Conservation (phyloP, 2,888 invertebrate genomes). For the Pterostichus madidus region DNA sequence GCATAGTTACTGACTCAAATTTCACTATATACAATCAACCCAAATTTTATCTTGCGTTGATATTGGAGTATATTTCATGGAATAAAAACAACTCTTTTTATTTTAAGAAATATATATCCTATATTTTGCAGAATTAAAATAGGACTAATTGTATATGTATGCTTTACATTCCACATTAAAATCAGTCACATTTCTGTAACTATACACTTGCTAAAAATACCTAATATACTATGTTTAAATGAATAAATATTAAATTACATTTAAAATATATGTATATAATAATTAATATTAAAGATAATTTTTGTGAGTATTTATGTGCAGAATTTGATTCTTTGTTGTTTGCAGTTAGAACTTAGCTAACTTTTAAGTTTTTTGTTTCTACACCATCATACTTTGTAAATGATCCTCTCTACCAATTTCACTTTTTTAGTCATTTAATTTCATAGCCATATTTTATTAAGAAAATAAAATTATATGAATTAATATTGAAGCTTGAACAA, state of each 20-base stretch:
- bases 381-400: slow-evolving; percentile 9
- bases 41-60: slow-evolving; percentile 23
- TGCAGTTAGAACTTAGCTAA: neutral
- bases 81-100: neutral
- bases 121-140: slow-evolving; percentile 20
- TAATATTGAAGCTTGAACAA: neutral
- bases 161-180: slow-evolving; percentile 48
- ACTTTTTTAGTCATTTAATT: neutral
- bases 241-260: slow-evolving; percentile 57
- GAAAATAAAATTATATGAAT: neutral
- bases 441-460: neutral
- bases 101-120: slow-evolving; percentile 20
- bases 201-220: slow-evolving; percentile 57
- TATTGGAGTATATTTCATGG: slow-evolving; percentile 16
- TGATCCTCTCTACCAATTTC: too few species aligned
- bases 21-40: slow-evolving; percentile 19
- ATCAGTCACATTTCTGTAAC: slow-evolving; percentile 53
- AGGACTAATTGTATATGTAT: slow-evolving; percentile 26
- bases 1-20: slow-evolving; percentile 30
- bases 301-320: slow-evolving; percentile 55
- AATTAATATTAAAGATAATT: slow-evolving; percentile 56
- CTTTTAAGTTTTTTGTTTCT: slow-evolving; percentile 4
- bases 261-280: slow-evolving; percentile 58
- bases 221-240: slow-evolving; percentile 49
- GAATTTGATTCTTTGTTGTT: slow-evolving; percentile 43